These are phyloP conservation scores for Gila robusta DNA, from an alignment of 2,797 vertebrate species.

Conservation along the genomic window DNA sequence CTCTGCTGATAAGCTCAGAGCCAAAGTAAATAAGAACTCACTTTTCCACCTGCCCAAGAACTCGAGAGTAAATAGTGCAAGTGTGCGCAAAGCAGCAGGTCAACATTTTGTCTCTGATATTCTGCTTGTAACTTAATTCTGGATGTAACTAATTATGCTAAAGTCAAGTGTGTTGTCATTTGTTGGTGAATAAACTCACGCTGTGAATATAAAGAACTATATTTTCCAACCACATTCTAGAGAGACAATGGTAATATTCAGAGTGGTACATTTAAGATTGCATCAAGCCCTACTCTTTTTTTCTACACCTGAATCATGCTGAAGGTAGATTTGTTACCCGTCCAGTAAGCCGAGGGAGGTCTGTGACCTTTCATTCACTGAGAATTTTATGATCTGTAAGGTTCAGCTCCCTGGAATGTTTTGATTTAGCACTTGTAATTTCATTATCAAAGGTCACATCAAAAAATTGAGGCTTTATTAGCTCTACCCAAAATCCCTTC, in stretches of 20 bases:
- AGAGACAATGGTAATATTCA: constrained; percentile 2
- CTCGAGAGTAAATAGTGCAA: constrained; percentile 72
- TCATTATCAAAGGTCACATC: constrained; percentile 50
- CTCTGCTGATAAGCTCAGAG: constrained; percentile 74
- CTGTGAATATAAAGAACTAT: not conserved
- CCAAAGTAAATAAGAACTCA: constrained; percentile 78
- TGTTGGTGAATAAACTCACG: constrained; percentile 1
- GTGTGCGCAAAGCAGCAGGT: constrained; percentile 65
- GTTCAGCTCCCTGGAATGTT: constrained; percentile 42
- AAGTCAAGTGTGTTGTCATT: constrained; percentile 6
- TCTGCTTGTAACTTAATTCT: constrained; percentile 58
- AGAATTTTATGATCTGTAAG: constrained; percentile 24
- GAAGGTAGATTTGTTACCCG: constrained; percentile 33
- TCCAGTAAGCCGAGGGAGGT: constrained; percentile 31
- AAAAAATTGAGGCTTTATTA: constrained; percentile 50
- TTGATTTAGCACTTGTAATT: constrained; percentile 46
- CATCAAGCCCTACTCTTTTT: not conserved
- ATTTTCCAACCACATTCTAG: not conserved
- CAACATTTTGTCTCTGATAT: constrained; percentile 68
- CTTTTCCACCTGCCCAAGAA: constrained; percentile 71
- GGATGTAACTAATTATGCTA: constrained; percentile 29
- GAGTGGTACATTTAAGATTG: not conserved
- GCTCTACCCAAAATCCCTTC: constrained; percentile 42
- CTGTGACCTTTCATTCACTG: constrained; percentile 35
- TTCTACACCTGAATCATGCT: constrained; percentile 8